These are phyloP conservation scores for Yponomeuta cagnagella DNA, from an alignment of 2,888 invertebrate genomes.

Conservation along the genomic window DNA sequence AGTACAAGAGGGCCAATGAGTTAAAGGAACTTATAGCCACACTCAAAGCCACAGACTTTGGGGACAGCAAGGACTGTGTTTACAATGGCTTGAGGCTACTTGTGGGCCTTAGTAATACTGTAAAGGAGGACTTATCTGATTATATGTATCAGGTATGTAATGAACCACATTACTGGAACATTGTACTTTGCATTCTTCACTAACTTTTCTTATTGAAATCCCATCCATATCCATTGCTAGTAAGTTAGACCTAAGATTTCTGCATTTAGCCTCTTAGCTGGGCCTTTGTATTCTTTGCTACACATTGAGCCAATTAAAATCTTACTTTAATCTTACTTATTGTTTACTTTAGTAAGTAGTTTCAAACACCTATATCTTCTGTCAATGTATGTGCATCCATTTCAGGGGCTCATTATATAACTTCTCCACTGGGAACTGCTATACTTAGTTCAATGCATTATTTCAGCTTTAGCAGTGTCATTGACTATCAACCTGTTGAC, in stretches of 20 bases:
- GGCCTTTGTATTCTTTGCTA: not conserved
- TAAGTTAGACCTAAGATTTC: no score
- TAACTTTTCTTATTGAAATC: not conserved
- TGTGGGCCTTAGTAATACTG: conserved; percentile 44
- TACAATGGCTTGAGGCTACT: conserved; percentile 46
- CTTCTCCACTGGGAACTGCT: no score
- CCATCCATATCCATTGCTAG: not conserved
- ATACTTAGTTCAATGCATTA: no score
- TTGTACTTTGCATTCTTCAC: no score
- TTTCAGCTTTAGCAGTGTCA: no score
- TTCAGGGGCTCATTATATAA: no score
- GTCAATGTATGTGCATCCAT: no score
- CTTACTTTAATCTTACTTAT: not conserved
- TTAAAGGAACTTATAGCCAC: conserved; percentile 48
- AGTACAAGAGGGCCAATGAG: conserved; percentile 49
- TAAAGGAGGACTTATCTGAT: conserved; percentile 43
- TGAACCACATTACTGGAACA: no score
- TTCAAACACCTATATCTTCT: no score
- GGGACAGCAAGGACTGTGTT: conserved; percentile 41
- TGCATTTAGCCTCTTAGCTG: no score
- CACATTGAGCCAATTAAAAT: not conserved
- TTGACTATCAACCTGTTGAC: no score
- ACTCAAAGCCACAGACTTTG: conserved; percentile 43
- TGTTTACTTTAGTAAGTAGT: no score
- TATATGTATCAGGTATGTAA: conserved; percentile 54